A percentile compares a stretch with the other conserved stretches of the same genome.
Conservation (phyloP, 2,888 invertebrate genomes). For the Aphidoletes aphidimyza region DNA sequence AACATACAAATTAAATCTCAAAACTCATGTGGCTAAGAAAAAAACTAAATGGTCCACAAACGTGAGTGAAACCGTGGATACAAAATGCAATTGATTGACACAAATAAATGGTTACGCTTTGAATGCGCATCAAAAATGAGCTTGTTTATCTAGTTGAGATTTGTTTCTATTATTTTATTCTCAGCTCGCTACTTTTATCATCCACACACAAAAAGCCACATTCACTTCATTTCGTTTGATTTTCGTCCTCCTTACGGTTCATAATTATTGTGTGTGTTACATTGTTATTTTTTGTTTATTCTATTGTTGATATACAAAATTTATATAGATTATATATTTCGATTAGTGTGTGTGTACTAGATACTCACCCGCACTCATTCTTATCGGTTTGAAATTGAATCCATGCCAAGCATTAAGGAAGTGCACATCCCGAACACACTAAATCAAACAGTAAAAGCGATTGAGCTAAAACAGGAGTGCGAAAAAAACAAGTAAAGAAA, state of each 20-base stretch:
- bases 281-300: too few species aligned
- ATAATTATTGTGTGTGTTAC: background rate
- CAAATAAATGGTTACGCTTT: too few species aligned
- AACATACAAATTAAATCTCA: too few species aligned
- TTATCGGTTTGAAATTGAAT: background rate
- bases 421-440: background rate
- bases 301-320: too few species aligned
- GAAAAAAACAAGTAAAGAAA: background rate
- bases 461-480: background rate
- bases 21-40: too few species aligned
- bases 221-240: constrained; percentile 15
- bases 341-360: background rate
- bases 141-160: too few species aligned
- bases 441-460: background rate
- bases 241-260: background rate
- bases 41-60: too few species aligned
- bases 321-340: too few species aligned
- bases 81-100: too few species aligned
- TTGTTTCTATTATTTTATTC: background rate
- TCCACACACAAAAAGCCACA: background rate
- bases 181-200: background rate
- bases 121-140: too few species aligned
- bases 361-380: background rate
- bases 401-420: background rate
- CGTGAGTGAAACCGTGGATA: too few species aligned